Percentiles rank a stretch among this genome's conserved stretches.
Conservation (phyloP, 2,888 invertebrate genomes). For the Tenthredo mesomela region DNA sequence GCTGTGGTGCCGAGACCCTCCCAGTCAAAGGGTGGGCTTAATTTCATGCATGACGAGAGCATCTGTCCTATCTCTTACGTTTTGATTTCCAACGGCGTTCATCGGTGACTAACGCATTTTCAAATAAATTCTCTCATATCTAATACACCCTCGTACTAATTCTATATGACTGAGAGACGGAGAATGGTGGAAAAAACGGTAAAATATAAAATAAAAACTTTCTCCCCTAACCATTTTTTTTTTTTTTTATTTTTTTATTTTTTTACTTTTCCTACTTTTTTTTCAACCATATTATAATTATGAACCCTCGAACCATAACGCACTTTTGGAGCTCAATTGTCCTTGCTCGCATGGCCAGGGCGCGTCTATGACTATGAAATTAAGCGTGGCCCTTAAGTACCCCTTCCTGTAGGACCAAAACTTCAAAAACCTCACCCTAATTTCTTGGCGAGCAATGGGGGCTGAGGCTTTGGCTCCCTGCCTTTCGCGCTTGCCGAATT, state of each 20-base stretch:
- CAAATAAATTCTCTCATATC: background rate
- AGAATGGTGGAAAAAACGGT: background rate
- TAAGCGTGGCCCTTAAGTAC: slow-evolving; percentile 26
- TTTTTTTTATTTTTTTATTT: no score
- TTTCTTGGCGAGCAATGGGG: slow-evolving; percentile 20
- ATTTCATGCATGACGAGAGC: slow-evolving; percentile 52
- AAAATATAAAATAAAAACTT: background rate
- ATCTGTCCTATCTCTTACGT: slow-evolving; percentile 45
- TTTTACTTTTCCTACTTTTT: no score
- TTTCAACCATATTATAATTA: background rate
- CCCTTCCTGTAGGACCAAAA: slow-evolving; percentile 18
- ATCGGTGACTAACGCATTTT: slow-evolving; percentile 30
- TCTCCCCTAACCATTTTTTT: background rate
- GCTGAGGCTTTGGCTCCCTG: background rate
- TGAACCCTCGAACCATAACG: slow-evolving; percentile 4
- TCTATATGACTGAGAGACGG: background rate
- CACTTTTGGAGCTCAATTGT: slow-evolving; percentile 60
- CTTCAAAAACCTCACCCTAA: slow-evolving; percentile 29
- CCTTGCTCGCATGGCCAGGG: slow-evolving; percentile 68
- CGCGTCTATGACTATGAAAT: background rate
- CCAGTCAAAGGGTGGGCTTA: slow-evolving; percentile 51
- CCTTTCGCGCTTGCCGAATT: slow-evolving; percentile 21
- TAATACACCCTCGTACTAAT: background rate
- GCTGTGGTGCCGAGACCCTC: slow-evolving; percentile 28
- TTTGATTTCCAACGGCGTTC: slow-evolving; percentile 37